These are phyloP conservation scores for Pomacea canaliculata DNA, from an alignment of 2,888 invertebrate species.

Conservation along the genomic window DNA sequence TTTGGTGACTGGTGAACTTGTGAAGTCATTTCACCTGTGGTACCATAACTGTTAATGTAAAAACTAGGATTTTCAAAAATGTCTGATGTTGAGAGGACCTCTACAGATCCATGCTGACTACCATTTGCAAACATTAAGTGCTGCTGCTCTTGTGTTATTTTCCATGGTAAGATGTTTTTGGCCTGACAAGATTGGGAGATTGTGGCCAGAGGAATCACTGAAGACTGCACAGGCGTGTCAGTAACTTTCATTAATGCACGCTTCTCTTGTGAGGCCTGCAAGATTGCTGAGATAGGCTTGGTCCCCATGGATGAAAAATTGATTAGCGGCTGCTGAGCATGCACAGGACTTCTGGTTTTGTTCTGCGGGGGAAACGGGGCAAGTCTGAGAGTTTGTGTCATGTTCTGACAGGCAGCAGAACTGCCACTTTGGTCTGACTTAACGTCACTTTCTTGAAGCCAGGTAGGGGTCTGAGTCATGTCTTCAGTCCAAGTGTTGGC, in stretches of 20 bases:
- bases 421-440: not conserved
- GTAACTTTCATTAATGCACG: slow-evolving; percentile 1
- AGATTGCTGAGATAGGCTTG: slow-evolving; percentile 9
- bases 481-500: slow-evolving; percentile 10
- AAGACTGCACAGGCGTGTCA: not conserved
- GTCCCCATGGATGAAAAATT: not conserved
- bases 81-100: not conserved
- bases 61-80: not conserved
- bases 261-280: slow-evolving; percentile 8
- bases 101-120: not conserved
- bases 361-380: not conserved
- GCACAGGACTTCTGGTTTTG: slow-evolving; percentile 2
- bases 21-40: not conserved
- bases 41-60: slow-evolving; percentile 3
- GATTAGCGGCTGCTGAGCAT: not conserved
- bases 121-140: not conserved
- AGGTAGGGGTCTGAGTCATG: not conserved
- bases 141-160: not conserved
- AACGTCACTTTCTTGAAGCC: not conserved
- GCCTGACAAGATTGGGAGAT: slow-evolving; percentile 2
- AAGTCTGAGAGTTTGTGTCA: slow-evolving; percentile 4
- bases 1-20: not conserved
- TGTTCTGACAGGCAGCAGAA: not conserved
- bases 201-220: slow-evolving; percentile 22
- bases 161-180: not conserved